Evolutionary conservation across 2,113 vertebrate species (phyloP).

Genomic region (Dromas ardeola): DNA sequence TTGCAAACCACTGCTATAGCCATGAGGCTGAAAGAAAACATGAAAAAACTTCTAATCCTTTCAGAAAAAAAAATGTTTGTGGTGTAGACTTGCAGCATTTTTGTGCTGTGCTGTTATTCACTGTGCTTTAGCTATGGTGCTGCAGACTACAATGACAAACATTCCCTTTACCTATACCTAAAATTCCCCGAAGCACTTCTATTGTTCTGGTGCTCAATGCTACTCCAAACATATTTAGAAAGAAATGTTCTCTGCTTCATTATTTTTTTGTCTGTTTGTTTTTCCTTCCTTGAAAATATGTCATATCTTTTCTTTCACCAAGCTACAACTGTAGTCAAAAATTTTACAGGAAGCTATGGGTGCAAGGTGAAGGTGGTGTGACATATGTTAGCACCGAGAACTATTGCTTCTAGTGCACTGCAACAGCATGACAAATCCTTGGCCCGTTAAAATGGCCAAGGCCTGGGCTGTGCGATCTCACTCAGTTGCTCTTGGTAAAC

Average conservation of each 20-base stretch:
- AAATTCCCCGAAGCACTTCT: not conserved
- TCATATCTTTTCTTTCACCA: not conserved
- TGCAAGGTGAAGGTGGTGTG: not conserved
- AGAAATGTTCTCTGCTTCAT: not conserved
- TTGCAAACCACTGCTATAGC: not conserved
- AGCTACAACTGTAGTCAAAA: not conserved
- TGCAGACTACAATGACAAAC: not conserved
- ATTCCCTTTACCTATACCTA: not conserved
- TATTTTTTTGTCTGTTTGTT: not conserved
- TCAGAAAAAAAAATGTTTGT: not conserved
- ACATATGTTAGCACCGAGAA: not conserved
- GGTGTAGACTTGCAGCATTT: not conserved
- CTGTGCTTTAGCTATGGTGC: not conserved
- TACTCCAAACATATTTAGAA: not conserved
- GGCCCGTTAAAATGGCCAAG: not conserved
- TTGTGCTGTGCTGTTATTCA: not conserved
- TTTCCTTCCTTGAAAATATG: not conserved
- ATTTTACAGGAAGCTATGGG: not conserved
- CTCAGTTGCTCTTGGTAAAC: not conserved
- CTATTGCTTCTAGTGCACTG: not conserved
- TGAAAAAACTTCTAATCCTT: not conserved
- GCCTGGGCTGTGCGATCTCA: not conserved
- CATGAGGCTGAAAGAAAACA: not conserved
- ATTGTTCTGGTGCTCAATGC: not conserved
- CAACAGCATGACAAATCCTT: not conserved